Conservation (phyloP, 2,888 invertebrate genomes). For the Leptopilina drosophilae region DNA sequence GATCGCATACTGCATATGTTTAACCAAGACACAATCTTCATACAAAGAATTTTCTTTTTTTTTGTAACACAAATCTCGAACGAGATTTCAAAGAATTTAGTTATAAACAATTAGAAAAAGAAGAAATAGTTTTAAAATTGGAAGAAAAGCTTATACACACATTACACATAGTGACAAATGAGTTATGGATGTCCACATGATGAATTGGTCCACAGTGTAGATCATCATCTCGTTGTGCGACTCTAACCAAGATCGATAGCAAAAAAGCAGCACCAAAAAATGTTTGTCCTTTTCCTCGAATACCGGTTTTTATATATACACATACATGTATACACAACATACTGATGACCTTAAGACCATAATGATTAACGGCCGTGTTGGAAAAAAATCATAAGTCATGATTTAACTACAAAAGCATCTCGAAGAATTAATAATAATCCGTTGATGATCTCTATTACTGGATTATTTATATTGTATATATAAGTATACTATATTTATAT, state of each 20-base stretch:
- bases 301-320: slow-evolving; percentile 15
- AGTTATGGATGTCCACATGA: slow-evolving; percentile 29
- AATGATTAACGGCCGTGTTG: slow-evolving; percentile 21
- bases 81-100: too few species aligned
- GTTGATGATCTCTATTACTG: slow-evolving; percentile 20
- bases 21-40: too few species aligned
- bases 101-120: too few species aligned
- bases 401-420: slow-evolving; percentile 38
- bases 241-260: slow-evolving; percentile 8
- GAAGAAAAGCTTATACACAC: too few species aligned
- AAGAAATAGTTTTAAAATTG: too few species aligned
- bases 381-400: slow-evolving; percentile 32
- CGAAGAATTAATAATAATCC: slow-evolving; percentile 37
- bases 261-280: slow-evolving; percentile 21
- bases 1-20: too few species aligned
- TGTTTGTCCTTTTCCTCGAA: slow-evolving; percentile 27
- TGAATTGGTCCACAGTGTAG: slow-evolving; percentile 27
- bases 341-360: slow-evolving; percentile 20
- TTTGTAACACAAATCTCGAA: too few species aligned
- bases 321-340: too few species aligned
- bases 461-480: neutral
- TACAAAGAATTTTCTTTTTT: too few species aligned
- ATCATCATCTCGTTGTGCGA: neutral
- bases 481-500: too few species aligned
- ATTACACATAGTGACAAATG: slow-evolving; percentile 4